These are phyloP conservation scores for Umimayanthus chanpuru DNA, from an alignment of 92 coral and sea anemone species.

Conservation along the genomic window DNA sequence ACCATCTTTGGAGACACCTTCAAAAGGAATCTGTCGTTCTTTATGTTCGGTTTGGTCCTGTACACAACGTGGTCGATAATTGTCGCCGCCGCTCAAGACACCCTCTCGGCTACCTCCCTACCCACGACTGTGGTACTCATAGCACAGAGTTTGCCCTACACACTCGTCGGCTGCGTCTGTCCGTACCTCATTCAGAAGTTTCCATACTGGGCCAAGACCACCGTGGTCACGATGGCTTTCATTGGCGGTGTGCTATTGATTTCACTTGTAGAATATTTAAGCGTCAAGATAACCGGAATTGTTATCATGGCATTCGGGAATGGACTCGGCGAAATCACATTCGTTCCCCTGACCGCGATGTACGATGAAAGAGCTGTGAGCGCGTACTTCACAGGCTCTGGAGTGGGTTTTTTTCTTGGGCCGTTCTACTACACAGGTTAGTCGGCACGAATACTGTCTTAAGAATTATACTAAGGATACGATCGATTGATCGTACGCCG, in stretches of 20 bases:
- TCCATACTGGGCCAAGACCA: conserved; percentile 31
- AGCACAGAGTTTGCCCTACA: conserved; percentile 67
- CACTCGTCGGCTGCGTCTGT: conserved; percentile 48
- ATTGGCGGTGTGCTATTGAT: conserved; percentile 58
- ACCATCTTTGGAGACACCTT: background rate
- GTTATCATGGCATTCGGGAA: conserved; percentile 55
- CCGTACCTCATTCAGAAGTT: conserved; percentile 67
- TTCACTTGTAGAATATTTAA: conserved; percentile 46
- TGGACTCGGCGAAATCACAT: conserved; percentile 78
- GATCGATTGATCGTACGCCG: too few relatives aligned
- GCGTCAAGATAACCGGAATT: conserved; percentile 57
- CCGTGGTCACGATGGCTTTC: conserved; percentile 35
- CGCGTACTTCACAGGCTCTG: conserved; percentile 77
- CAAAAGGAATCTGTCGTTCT: conserved; percentile 19
- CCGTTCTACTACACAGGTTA: conserved; percentile 79
- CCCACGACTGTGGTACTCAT: conserved; percentile 70
- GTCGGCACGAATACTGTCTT: background rate
- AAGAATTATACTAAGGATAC: background rate
- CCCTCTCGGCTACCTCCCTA: conserved; percentile 57
- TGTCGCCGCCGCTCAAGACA: conserved; percentile 73
- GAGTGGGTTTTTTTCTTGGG: conserved; percentile 62
- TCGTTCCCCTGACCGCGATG: conserved; percentile 66
- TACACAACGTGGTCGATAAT: conserved; percentile 59
- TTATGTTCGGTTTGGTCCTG: conserved; percentile 40
- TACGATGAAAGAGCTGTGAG: conserved; percentile 65